phyloP scores from a whole-genome alignment of 2,113 vertebrate species.

The Mastomys coucha region DNA sequence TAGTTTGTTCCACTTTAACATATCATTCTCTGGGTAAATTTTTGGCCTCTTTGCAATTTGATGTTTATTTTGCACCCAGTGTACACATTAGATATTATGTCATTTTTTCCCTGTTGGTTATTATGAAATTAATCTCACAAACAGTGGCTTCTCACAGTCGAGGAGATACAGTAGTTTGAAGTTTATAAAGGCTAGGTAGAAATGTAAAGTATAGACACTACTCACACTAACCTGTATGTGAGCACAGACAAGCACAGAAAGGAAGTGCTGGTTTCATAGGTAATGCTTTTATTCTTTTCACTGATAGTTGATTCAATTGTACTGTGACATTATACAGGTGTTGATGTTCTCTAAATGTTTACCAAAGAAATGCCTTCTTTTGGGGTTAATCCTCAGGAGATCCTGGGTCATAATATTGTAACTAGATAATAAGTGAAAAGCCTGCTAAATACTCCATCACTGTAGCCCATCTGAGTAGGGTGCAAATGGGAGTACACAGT shows the following conservation, averaged over 20 bases:
- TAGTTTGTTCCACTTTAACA: constrained; percentile 53
- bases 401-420: not conserved
- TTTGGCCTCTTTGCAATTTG: constrained; percentile 50
- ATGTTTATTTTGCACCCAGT: not conserved
- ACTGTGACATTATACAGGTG: not conserved
- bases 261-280: not conserved
- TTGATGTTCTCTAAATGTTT: constrained; percentile 13
- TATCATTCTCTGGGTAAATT: constrained; percentile 30
- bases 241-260: constrained; percentile 36
- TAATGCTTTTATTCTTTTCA: constrained; percentile 12
- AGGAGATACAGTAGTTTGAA: not conserved
- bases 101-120: not conserved
- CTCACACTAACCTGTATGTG: not conserved
- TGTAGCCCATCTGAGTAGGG: not conserved
- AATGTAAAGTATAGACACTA: constrained; percentile 25
- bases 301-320: constrained; percentile 18
- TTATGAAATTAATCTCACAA: constrained; percentile 59
- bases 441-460: not conserved
- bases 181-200: not conserved
- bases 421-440: not conserved
- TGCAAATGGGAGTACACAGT: rapidly evolving
- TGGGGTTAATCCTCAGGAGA: not conserved
- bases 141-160: constrained; percentile 15
- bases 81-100: not conserved
- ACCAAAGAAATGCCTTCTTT: constrained; percentile 14